Evolutionary conservation across 2,797 vertebrate genomes (phyloP).

Genomic region (Babyrousa celebensis): DNA sequence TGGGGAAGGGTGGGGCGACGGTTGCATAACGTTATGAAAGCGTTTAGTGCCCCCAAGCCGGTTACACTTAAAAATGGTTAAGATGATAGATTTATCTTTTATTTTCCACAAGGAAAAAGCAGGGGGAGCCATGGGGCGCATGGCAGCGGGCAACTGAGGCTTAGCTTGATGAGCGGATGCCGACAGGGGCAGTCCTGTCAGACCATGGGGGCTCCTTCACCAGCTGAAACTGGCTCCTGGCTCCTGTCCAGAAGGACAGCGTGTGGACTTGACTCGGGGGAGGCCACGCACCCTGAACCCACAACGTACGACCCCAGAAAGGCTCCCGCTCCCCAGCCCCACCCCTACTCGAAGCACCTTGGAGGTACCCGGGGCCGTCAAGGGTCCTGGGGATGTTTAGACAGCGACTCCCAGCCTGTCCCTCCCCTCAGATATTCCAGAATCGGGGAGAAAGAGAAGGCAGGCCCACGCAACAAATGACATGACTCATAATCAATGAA

Average conservation of each 20-base stretch:
- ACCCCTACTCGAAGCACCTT: background rate
- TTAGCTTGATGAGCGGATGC: background rate
- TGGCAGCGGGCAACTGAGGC: no score
- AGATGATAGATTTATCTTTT: background rate
- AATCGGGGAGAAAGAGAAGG: background rate
- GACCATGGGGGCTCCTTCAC: background rate
- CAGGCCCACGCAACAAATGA: background rate
- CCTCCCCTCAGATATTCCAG: background rate
- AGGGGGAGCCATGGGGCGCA: accelerated
- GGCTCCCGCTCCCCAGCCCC: accelerated
- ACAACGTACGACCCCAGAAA: accelerated
- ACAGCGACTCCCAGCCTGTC: background rate
- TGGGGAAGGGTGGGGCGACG: accelerated
- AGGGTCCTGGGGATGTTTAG: background rate
- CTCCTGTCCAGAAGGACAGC: no score
- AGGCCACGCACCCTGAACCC: accelerated
- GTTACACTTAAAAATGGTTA: no score
- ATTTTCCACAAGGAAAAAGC: background rate
- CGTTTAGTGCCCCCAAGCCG: accelerated
- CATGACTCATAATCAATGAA: no score
- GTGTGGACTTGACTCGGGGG: background rate
- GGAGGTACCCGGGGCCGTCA: background rate
- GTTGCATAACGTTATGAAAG: accelerated
- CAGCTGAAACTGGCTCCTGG: background rate
- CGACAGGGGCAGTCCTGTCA: accelerated